phyloP scores from a whole-genome alignment of 2,113 vertebrate species.

The Geococcyx californianus region DNA sequence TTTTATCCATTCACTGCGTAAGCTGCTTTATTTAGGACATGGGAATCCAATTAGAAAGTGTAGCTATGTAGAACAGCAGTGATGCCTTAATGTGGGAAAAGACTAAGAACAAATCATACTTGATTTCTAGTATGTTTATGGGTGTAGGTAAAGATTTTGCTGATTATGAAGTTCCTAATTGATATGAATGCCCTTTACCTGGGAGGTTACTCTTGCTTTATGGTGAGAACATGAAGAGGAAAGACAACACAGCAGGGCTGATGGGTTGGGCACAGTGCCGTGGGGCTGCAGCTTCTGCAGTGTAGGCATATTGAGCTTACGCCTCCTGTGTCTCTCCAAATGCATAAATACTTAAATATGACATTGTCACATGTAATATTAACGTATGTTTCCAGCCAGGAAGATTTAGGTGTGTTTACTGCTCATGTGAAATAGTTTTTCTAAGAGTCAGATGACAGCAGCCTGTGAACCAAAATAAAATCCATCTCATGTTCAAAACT shows the following conservation, averaged over 20 bases:
- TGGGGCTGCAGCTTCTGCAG: not conserved
- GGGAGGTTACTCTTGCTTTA: not conserved
- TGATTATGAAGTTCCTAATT: not conserved
- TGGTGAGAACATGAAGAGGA: not conserved
- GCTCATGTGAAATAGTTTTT: not conserved
- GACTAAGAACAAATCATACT: not conserved
- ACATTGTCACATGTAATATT: not conserved
- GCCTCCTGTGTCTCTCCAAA: not conserved
- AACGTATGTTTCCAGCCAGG: not conserved
- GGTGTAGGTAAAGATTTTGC: not conserved
- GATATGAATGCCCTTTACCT: not conserved
- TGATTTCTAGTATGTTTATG: not conserved
- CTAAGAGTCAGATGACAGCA: not conserved
- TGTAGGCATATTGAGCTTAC: not conserved
- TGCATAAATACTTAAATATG: not conserved
- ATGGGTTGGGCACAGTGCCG: fast-evolving
- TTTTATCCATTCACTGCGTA: not conserved
- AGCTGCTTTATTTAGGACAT: not conserved
- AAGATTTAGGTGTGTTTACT: not conserved
- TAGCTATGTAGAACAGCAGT: not conserved
- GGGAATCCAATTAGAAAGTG: not conserved
- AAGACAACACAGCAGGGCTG: not conserved
- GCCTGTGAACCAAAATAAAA: not conserved
- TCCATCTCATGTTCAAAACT: not conserved
- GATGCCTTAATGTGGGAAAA: not conserved